Base-by-base conservation (phyloP, 2,888 invertebrate species). In the Plagiodera versicolora region DNA sequence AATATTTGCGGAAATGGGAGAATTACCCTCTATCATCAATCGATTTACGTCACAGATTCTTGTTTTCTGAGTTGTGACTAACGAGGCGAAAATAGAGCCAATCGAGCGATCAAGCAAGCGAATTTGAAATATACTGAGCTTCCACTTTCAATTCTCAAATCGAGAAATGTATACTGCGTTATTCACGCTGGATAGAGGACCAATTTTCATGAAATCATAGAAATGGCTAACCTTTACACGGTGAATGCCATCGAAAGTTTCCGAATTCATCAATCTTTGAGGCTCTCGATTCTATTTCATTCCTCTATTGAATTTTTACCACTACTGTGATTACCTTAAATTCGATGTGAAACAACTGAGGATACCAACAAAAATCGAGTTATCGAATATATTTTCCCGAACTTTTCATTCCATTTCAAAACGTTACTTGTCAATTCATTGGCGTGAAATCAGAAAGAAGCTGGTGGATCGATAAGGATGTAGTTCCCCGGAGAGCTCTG, bases 401-500 rank as follows among this genome's bases (percentile, higher is more conserved):
- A 24, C 24, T 24, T 14, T 39, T 14, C 39, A 39, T 35, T 48
- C 51, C 58, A 48, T 52, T 45, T 56, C 47, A 46, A 39, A 47
- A 57, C 52, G 60, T 58, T 56, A 50, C 49, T 58, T 61, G 60
- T 64, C 64, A 64, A 61, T 60, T 61, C 60, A 57, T 49, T 44
- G 58, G 51, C 51, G 55, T 55, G 47, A 54, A 60, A 63, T 50
- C 54, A 53, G 58, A 45, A 58, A 53, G 48, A 52, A 45, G 55
- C 50, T 48, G 60, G 51, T 54, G 14, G 39, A 50, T 35, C 45
- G 46, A 46, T 49, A 58, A 58, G 53, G 56, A 56, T 48, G 49
- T 53, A 20, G 44, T 56, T 64, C 68, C 61, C 64, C 39, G 16
- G 53, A 52, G 61, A 65, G 67, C 53, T 39, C 39, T 54, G 58